Base-by-base conservation (phyloP, 2,113 vertebrate species). In the Myanophis thanlyinensis region DNA sequence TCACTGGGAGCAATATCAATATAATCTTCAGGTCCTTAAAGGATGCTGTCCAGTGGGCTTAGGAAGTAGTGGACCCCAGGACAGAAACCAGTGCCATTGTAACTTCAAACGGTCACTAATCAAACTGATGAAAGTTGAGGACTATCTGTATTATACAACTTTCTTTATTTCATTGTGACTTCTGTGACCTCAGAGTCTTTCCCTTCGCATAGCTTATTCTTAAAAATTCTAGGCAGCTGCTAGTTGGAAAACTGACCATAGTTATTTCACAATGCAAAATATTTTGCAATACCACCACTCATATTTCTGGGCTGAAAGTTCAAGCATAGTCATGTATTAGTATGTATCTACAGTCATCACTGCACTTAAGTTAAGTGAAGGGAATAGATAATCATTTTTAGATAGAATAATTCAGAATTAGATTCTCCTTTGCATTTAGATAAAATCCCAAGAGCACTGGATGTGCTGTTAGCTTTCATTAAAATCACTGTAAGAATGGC, bases 321-420 rank as follows among this genome's bases (percentile, higher is more conserved):
- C 40, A 88, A 13, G 13, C 47, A 22, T 3, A 25, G 30, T 80
- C 5, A 20, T 56, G 35, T 30, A 10, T 46, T 80, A 27, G 40
- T 88, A 88, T 40, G 9, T 86, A 10, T 62, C n/a, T 40, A 7
- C 25, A n/a, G 73, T 22, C 22, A 49, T 59, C 47, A 59, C 3
- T 88, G 47, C 30, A n/a, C 44, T 87, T 86, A 87, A 56, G 25
- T 56, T 12, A 56, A 85, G 27, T 89, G 67, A 89, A 92, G 53
- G n/a, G 5, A 25, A 88, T 12, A 95, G 91, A 30, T 92, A 87
- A 80, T 89, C 54, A 27, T 22, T 87, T 54, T 59, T 62, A 90
- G 25, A 62, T 35, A 44, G 89, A 92, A 52, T 90, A 15, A 80
- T 94, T 93, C 56, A 93, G 73, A 88, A 52, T 73, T 54, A 88